Evolutionary conservation across 2,888 invertebrate genomes (phyloP), one percentile per base, ranked within the genome.

Genomic region (Phlogophora meticulosa): DNA sequence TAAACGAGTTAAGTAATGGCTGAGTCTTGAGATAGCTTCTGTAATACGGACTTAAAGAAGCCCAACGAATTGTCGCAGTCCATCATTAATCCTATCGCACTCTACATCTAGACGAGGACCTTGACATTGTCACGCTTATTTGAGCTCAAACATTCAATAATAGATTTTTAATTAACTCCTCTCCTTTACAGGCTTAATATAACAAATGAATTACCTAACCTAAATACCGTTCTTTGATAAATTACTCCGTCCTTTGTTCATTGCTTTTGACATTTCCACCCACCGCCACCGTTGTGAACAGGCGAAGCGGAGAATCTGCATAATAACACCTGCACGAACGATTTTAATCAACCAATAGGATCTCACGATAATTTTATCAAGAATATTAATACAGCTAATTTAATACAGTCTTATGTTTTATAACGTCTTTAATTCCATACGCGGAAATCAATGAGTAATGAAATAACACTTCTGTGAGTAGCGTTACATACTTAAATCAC

Each of bases 211-310:
- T 56, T 5, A 70, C 24, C 20, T 40, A 46, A 64, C 7, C 20
- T 49, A 53, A 64, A 72, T 58, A 72, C 15, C 10, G 40, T 7
- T 36, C 13, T 57, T 22, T 76, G 43, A 71, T 49, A 60, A 69
- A 70, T 73, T 20, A 49, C 49, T n/a, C 34, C 15, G 24, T 57
- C 56, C 61, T 40, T 57, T 53, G 43, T 63, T 57, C 42, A n/a
- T 4, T 11, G 17, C 24, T 15, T 17, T 46, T 72, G 72, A 55
- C 45, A 72, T 72, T 59, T 20, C 57, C 53, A 77, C 55, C 58
- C 49, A 71, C 56, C 17, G 34, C 43, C n/a, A n/a, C 17, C 28
- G 34, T 22, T n/a, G 11, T 17, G 10, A 28, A 36, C 43, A 34
- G 20, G 36, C 13, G 22, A 60, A 51, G 55, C 42, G 17, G 2